Conservation (phyloP, 2,113 vertebrate species). For the Laterallus jamaicensis region DNA sequence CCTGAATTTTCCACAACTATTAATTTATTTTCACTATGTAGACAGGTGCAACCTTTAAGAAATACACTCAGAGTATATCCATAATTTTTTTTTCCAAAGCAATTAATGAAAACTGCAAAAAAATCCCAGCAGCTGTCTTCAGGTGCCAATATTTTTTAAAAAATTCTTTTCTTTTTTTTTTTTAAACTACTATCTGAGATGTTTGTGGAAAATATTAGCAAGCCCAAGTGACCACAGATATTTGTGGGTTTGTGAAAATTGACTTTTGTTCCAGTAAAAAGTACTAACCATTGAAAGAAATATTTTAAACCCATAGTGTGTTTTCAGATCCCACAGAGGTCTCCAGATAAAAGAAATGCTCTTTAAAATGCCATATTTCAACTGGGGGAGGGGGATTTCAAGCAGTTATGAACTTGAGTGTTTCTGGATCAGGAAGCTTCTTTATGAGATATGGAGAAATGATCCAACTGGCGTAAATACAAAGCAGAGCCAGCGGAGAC, state of each 20-base stretch:
- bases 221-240: background rate
- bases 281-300: background rate
- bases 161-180: background rate
- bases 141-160: background rate
- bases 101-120: background rate
- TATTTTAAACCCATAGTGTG: background rate
- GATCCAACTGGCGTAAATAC: background rate
- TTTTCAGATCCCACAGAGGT: background rate
- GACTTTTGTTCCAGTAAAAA: background rate
- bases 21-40: background rate
- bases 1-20: background rate
- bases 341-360: background rate
- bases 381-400: background rate
- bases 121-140: background rate
- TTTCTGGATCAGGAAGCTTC: background rate
- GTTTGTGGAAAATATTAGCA: constrained; percentile 5
- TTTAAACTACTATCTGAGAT: background rate
- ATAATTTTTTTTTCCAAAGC: background rate
- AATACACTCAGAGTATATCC: background rate
- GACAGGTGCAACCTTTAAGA: background rate
- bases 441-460: background rate
- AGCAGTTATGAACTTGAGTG: background rate
- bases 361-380: background rate
- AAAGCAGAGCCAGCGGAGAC: background rate
- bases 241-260: constrained; percentile 13